These are phyloP conservation scores for Hermetia illucens DNA, from an alignment of 1,140 invertebrate genomes.

Conservation along the genomic window DNA sequence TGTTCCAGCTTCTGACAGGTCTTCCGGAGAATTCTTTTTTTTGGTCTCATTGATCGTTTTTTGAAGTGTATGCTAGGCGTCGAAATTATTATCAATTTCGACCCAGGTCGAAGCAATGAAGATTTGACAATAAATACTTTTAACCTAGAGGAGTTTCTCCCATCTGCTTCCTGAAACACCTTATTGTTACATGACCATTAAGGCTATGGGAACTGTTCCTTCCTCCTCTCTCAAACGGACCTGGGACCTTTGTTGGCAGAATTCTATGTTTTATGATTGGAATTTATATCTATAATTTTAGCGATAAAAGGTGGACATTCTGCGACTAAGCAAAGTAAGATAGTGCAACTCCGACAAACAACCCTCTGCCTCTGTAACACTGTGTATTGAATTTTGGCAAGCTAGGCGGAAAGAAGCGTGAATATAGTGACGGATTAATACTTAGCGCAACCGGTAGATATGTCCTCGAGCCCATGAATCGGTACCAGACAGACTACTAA, in stretches of 20 bases:
- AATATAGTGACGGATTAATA: no score
- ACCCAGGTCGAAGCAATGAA: not conserved
- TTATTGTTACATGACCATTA: not conserved
- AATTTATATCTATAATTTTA: no score
- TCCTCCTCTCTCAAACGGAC: not conserved
- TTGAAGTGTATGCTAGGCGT: not conserved
- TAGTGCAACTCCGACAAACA: no score
- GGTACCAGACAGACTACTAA: no score
- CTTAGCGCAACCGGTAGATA: no score
- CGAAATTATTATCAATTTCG: not conserved
- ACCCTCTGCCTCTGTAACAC: no score
- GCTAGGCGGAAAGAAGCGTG: no score
- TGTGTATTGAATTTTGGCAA: no score
- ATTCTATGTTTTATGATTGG: no score
- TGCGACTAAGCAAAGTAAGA: no score
- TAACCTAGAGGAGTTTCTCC: not conserved
- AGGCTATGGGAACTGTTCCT: not conserved
- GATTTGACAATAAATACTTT: conserved; percentile 1
- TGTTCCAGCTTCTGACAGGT: not conserved
- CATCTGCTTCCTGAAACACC: not conserved
- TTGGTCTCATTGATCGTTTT: not conserved
- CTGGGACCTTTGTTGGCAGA: not conserved
- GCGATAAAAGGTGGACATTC: no score
- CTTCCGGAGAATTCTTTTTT: not conserved
- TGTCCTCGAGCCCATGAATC: no score